Percentiles rank a stretch among this genome's conserved stretches.
Evolutionary conservation across 2,888 invertebrate genomes (phyloP).

Genomic region (Crepidodera aurea): DNA sequence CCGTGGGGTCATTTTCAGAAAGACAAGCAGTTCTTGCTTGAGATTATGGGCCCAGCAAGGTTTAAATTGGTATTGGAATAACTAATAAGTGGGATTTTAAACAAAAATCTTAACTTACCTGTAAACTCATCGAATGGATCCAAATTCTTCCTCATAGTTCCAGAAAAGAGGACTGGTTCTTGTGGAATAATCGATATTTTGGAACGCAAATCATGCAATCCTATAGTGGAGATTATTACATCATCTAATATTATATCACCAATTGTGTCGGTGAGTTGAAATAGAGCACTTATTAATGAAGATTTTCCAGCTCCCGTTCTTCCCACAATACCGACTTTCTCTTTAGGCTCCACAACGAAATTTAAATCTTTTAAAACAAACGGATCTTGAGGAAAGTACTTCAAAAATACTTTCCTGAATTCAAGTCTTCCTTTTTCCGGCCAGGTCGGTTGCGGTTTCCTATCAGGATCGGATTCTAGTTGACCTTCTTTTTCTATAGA

Average conservation of each 20-base stretch:
- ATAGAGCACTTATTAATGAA: conserved; percentile 74
- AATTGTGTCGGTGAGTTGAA: conserved; percentile 67
- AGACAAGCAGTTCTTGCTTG: too few species aligned
- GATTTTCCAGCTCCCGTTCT: conserved; percentile 85
- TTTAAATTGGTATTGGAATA: too few species aligned
- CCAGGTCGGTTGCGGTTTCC: conserved; percentile 77
- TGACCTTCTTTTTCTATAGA: conserved; percentile 54
- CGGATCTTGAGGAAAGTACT: conserved; percentile 72
- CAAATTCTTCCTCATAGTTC: conserved; percentile 85
- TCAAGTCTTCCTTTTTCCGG: conserved; percentile 74
- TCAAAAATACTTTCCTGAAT: conserved; percentile 70
- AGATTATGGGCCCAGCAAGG: too few species aligned
- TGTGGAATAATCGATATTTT: conserved; percentile 68
- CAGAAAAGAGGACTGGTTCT: conserved; percentile 78
- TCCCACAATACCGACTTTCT: conserved; percentile 83
- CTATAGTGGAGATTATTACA: conserved; percentile 65
- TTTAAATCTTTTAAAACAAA: conserved; percentile 79
- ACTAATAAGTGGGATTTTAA: too few species aligned
- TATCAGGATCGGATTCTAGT: conserved; percentile 64
- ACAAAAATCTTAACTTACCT: conserved; percentile 28
- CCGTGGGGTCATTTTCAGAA: too few species aligned
- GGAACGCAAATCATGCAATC: conserved; percentile 63
- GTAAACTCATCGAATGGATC: conserved; percentile 86
- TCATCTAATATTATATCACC: conserved; percentile 71
- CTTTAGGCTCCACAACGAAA: conserved; percentile 71